Evolutionary conservation across 2,797 vertebrate genomes (phyloP), one percentile per base, ranked within the genome.

Genomic region (Hyperoplus immaculatus): DNA sequence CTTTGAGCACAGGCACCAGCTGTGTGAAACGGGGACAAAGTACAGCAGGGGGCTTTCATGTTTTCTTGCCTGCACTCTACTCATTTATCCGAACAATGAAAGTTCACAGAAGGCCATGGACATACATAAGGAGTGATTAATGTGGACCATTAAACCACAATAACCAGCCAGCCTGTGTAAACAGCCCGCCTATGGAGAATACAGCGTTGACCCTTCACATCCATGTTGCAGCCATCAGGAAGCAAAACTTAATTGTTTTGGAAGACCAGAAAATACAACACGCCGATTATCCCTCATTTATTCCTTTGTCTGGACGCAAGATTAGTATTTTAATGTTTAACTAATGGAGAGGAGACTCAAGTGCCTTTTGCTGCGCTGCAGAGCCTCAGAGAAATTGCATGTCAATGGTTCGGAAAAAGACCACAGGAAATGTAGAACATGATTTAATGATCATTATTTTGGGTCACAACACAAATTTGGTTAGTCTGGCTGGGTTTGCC

Each of bases 21-120:
- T 74, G 62, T 72, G 70, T 78, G 47, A 89, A 88, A 90, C 76
- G 61, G 82, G 82, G 86, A 78, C 85, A 90, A 73, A 87, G 70
- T 54, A 49, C 87, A 79, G 64, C 69, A 64, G 71, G 79, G 76
- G 69, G 67, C 72, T 55, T 72, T 60, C 81, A 67, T 72, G 56
- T 82, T 84, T 77, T 74, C 51, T 63, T 72, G 16, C 13, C 73
- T 73, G 6, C 43, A 4, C 46, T 73, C 56, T 69, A 14, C 62
- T 84, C 75, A 80, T 62, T 80, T 68, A 58, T 18, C 82, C 11
- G 50, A 81, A 80, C 79, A 88, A 71, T 77, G 74, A 67, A 64
- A 80, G 70, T 78, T 90, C 86, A 87, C 29, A 43, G 6, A 53
- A 49, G 5, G 56, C 13, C 56, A 57, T 69, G 69, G 47, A 66